Conservation (phyloP, 2,888 invertebrate species). For the Diarsia mendica region DNA sequence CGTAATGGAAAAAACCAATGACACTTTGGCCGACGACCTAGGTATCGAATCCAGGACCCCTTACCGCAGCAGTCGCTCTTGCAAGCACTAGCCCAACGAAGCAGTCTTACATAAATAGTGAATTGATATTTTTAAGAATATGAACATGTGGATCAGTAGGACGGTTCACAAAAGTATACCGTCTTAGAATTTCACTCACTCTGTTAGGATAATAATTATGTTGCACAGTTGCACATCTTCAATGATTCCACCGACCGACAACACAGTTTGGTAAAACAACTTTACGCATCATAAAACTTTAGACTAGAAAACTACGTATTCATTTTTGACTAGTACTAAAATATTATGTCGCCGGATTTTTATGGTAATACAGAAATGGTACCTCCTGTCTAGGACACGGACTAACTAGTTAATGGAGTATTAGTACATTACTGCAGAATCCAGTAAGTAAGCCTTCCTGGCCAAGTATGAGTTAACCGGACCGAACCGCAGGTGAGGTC, state of each 20-base stretch:
- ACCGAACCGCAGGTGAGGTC: too few relatives aligned
- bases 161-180: background rate
- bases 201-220: background rate
- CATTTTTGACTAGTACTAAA: slow-evolving; percentile 49
- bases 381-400: slow-evolving; percentile 4
- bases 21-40: too few relatives aligned
- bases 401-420: slow-evolving; percentile 28
- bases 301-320: slow-evolving; percentile 32
- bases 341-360: slow-evolving; percentile 51
- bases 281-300: slow-evolving; percentile 3
- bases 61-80: too few relatives aligned
- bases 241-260: background rate
- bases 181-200: too few relatives aligned
- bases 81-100: too few relatives aligned
- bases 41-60: too few relatives aligned
- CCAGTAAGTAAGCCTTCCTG: too few relatives aligned
- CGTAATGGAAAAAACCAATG: too few relatives aligned
- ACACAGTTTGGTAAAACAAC: background rate
- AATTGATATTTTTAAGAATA: background rate
- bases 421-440: too few relatives aligned
- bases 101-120: too few relatives aligned
- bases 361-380: slow-evolving; percentile 45
- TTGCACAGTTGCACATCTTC: background rate
- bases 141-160: background rate
- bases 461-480: too few relatives aligned